These are phyloP conservation scores for Microtus montanus DNA, from an alignment of 2,113 vertebrate species.

Conservation along the genomic window DNA sequence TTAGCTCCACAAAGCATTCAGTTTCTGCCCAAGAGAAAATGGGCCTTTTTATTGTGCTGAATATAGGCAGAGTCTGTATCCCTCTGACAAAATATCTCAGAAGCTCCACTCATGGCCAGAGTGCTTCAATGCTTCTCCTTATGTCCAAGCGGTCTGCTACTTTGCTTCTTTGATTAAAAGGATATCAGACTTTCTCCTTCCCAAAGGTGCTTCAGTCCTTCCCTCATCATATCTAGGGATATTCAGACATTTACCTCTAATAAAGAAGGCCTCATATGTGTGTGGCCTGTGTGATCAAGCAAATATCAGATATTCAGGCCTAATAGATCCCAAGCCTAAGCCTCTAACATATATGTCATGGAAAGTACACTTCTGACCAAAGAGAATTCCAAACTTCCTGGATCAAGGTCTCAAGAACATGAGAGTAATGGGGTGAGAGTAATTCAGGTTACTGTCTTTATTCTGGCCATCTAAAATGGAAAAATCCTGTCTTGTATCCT, in stretches of 20 bases:
- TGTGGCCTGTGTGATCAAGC: neutral
- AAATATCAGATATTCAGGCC: neutral
- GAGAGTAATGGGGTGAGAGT: neutral
- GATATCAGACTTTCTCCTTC: neutral
- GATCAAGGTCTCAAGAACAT: neutral
- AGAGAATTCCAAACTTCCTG: neutral
- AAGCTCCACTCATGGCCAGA: neutral
- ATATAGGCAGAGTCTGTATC: neutral
- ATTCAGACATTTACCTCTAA: neutral
- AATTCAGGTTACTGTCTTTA: neutral
- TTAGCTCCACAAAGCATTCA: neutral
- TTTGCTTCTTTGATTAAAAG: neutral
- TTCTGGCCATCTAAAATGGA: neutral
- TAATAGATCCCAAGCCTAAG: neutral
- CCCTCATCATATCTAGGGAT: neutral
- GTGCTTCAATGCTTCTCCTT: neutral
- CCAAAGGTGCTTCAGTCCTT: too few species aligned
- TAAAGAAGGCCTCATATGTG: neutral
- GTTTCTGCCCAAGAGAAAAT: neutral
- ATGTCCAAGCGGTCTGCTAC: neutral
- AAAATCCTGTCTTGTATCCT: neutral
- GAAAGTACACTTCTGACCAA: neutral
- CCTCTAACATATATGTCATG: neutral
- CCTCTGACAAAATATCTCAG: neutral
- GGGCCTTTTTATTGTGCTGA: neutral